phyloP scores from a whole-genome alignment of 2,888 invertebrate genomes.

The Drosophila meridiana region DNA sequence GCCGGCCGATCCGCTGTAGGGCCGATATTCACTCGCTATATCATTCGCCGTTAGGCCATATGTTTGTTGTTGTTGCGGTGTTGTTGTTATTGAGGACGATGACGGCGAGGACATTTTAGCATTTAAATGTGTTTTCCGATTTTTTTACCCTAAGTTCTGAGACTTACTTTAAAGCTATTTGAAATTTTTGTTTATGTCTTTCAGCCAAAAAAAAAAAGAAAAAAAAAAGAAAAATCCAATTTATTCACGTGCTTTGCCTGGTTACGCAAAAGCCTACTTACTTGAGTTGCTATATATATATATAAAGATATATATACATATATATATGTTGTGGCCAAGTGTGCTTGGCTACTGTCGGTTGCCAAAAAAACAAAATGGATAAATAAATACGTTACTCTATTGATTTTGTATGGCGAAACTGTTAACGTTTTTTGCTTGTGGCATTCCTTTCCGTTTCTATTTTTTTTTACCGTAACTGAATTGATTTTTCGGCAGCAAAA shows the following conservation, averaged over 20 bases:
- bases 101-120: conserved; percentile 59
- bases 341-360: not conserved
- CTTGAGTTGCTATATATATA: conserved; percentile 10
- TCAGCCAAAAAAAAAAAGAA: conserved; percentile 4
- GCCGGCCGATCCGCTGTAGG: conserved; percentile 43
- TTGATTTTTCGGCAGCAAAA: conserved; percentile 63
- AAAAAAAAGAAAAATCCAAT: not conserved
- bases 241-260: conserved; percentile 22
- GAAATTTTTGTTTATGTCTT: conserved; percentile 23
- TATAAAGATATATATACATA: not conserved
- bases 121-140: conserved; percentile 28
- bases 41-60: conserved; percentile 56
- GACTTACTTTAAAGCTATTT: conserved; percentile 24
- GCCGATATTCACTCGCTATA: conserved; percentile 44
- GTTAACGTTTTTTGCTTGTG: conserved; percentile 25
- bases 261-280: conserved; percentile 69
- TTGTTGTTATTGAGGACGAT: conserved; percentile 25
- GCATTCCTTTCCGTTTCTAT: conserved; percentile 11
- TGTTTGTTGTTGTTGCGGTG: conserved; percentile 35
- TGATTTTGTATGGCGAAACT: conserved; percentile 55
- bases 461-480: conserved; percentile 36
- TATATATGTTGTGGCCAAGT: conserved; percentile 2
- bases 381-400: conserved; percentile 21
- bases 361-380: not conserved
- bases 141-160: not conserved